Evolutionary conservation across 2,888 invertebrate genomes (phyloP).

Genomic region (Notodonta ziczac): DNA sequence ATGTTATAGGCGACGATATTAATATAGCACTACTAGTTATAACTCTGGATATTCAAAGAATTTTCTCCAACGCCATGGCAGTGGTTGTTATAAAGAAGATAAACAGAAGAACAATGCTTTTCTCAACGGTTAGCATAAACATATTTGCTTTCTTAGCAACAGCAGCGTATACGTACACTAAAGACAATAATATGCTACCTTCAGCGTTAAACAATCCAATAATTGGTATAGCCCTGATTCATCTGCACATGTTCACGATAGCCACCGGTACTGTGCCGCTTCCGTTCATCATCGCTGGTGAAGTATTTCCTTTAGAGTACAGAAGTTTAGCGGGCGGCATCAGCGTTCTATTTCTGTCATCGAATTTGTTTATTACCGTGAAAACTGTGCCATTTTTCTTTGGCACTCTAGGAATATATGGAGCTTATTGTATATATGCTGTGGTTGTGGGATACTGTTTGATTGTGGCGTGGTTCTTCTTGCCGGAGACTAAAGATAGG

Average conservation of each 20-base stretch:
- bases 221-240: conserved; percentile 55
- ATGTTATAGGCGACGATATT: conserved; percentile 49
- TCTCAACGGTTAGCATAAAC: conserved; percentile 48
- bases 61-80: conserved; percentile 51
- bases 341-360: conserved; percentile 60
- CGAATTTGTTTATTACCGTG: conserved; percentile 58
- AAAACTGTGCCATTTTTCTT: conserved; percentile 61
- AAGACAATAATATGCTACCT: conserved; percentile 41
- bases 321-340: conserved; percentile 83
- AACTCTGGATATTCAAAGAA: conserved; percentile 53
- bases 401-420: conserved; percentile 53
- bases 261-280: conserved; percentile 85
- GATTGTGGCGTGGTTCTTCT: conserved; percentile 52
- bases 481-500: conserved; percentile 68
- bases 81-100: conserved; percentile 55
- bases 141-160: conserved; percentile 46
- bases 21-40: conserved; percentile 53
- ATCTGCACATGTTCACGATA: conserved; percentile 78
- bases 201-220: conserved; percentile 52
- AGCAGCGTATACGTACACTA: conserved; percentile 55
- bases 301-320: conserved; percentile 85
- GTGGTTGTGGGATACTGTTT: conserved; percentile 56
- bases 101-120: conserved; percentile 55
- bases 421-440: conserved; percentile 61
- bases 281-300: conserved; percentile 88